A percentile compares a stretch with the other conserved stretches of the same genome.
phyloP scores from a whole-genome alignment of 2,797 vertebrate genomes.

The Rhinella marina region DNA sequence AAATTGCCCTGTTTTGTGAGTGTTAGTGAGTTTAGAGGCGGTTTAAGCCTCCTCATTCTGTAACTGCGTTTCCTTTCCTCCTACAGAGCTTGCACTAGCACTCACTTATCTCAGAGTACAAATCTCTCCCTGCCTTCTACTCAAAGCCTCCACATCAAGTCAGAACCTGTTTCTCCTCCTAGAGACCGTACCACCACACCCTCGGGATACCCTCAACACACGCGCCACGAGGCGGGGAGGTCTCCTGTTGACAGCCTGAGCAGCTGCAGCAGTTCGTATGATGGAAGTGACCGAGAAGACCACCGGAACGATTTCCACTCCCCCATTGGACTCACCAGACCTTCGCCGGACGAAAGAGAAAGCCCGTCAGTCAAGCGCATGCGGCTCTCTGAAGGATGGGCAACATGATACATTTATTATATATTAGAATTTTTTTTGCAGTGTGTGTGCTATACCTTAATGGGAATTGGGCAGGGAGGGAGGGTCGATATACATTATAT shows the following conservation, averaged over 20 bases:
- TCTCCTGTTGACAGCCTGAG: constrained; percentile 98
- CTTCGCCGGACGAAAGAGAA: constrained; percentile 93
- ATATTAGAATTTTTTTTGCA: constrained; percentile 83
- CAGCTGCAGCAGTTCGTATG: constrained; percentile 98
- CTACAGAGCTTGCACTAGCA: constrained; percentile 99
- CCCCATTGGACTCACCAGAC: constrained; percentile 92
- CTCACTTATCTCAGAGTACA: constrained; percentile 99
- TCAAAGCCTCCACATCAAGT: constrained; percentile 99
- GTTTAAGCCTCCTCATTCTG: constrained; percentile 84
- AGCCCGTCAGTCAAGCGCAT: constrained; percentile 98
- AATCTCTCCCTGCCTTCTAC: constrained; percentile 99
- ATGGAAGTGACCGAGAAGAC: constrained; percentile 97
- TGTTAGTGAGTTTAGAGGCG: constrained; percentile 77
- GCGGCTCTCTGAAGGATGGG: constrained; percentile 98
- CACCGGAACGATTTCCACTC: constrained; percentile 98
- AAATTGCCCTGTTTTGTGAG: constrained; percentile 68
- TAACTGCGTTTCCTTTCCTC: constrained; percentile 97
- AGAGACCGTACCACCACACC: constrained; percentile 98
- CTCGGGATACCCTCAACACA: constrained; percentile 88
- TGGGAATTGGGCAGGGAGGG: constrained; percentile 78
- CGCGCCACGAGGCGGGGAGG: constrained; percentile 96
- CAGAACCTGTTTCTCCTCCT: constrained; percentile 99
- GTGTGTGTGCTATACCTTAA: constrained; percentile 96
- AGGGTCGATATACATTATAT: constrained; percentile 95
- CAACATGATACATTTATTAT: constrained; percentile 90